Evolutionary conservation across 2,113 vertebrate species (phyloP), one percentile per base, ranked within the genome.

Genomic region (Cyphomyrus discorhynchus): DNA sequence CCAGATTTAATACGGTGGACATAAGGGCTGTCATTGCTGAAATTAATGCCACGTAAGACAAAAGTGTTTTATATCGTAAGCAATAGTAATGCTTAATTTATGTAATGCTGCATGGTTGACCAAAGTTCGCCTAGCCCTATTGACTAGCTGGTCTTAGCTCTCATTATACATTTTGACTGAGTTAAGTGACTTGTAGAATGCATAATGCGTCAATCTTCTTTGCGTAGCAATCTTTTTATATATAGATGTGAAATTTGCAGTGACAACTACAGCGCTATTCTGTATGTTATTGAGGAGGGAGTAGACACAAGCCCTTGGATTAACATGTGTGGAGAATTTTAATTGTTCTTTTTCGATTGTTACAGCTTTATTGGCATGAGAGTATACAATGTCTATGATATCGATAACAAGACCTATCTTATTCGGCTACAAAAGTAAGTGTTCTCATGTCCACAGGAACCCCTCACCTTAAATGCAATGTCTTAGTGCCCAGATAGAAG

Each of bases 401-500:
- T 99, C 95, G 98, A 99, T 94, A 99, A 94, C 84, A 99, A 98
- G 96, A 99, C 98, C 0, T 99, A 99, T 42, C 97, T 99, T 89
- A 99, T 99, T 91, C 97, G 97, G 42, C 96, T 99, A 17, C 98
- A 99, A 88, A 99, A 98, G 98, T 99, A 97, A 98, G 98, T 91
- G 8, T 46, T 52, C 7, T 58, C 17, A 1, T 87, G 50, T 87
- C 27, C 11, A 2, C 86, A 10, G 49, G 13, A 39, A n/a, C 86
- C 7, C 1, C 24, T 10, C 49, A 35, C 50, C 13, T 39, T 56
- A 35, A 39, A 80, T 19, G n/a, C 35, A 80, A 8, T 84, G 8
- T 82, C 42, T 84, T 5, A 47, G 19, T 47, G 39, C 15, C 5
- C 42, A 45, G 77, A 82, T 31, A 27, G 62, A 70, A 13, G 62